Evolutionary conservation across 2,888 invertebrate genomes (phyloP).

Genomic region (Synergus laeviventris): DNA sequence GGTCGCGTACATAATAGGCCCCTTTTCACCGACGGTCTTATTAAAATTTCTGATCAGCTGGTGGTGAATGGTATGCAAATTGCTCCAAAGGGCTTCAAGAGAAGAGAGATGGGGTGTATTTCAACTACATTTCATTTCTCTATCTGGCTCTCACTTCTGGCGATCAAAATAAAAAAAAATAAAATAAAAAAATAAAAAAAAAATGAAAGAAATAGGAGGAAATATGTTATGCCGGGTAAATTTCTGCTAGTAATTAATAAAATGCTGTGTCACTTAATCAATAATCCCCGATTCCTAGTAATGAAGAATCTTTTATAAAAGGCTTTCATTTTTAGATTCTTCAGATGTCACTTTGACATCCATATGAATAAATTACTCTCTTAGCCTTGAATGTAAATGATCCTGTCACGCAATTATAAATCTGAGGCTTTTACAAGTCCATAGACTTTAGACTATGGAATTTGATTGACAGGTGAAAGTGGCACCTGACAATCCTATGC

Average conservation of each 20-base stretch:
- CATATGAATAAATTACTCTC: background rate
- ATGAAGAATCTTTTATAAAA: background rate
- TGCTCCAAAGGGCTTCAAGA: slow-evolving; percentile 65
- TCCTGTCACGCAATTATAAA: background rate
- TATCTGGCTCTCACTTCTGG: slow-evolving; percentile 38
- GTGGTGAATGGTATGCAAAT: slow-evolving; percentile 77
- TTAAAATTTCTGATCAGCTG: slow-evolving; percentile 78
- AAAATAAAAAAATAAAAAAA: too few relatives aligned
- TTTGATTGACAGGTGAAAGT: slow-evolving; percentile 29
- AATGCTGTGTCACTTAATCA: background rate
- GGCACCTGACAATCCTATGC: background rate
- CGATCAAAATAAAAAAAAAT: background rate
- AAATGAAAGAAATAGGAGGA: background rate
- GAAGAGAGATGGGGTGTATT: slow-evolving; percentile 33
- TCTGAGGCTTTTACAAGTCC: background rate
- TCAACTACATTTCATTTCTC: slow-evolving; percentile 12
- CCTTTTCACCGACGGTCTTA: slow-evolving; percentile 73
- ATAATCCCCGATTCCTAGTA: background rate
- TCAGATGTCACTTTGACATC: background rate
- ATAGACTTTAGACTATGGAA: slow-evolving; percentile 1
- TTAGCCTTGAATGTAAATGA: background rate
- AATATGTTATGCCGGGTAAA: too few relatives aligned
- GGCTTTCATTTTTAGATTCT: background rate
- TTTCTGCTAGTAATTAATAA: background rate
- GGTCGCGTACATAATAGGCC: slow-evolving; percentile 59